A percentile compares a stretch with the other conserved stretches of the same genome.
phyloP scores from a whole-genome alignment of 2,113 vertebrate species.

The Hystrix cristata region DNA sequence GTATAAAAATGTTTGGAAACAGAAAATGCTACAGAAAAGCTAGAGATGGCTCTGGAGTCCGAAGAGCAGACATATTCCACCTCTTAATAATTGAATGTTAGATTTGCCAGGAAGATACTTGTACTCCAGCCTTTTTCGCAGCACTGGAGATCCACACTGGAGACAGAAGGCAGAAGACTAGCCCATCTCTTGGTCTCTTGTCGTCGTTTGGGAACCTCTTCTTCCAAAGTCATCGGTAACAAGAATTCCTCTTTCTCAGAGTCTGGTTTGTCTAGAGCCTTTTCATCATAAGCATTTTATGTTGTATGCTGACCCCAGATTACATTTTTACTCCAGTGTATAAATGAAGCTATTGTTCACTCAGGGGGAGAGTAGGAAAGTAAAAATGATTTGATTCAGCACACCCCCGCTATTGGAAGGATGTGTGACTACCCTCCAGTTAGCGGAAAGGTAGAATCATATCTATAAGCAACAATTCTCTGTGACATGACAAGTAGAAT shows the following conservation, averaged over 20 bases:
- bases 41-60: background rate
- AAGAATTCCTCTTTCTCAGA: background rate
- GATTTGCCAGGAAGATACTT: background rate
- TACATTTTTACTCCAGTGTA: background rate
- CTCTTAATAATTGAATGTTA: background rate
- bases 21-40: background rate
- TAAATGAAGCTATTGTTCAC: background rate
- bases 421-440: background rate
- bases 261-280: background rate
- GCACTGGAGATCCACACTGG: background rate
- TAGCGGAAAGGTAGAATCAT: background rate
- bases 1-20: background rate
- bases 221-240: background rate
- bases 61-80: background rate
- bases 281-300: background rate
- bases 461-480: background rate
- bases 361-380: background rate
- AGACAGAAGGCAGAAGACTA: background rate
- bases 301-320: background rate
- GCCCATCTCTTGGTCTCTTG: background rate
- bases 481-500: constrained; percentile 1
- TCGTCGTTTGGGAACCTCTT: background rate
- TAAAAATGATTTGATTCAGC: background rate
- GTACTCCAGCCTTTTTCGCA: background rate
- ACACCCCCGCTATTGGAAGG: background rate